Base-by-base conservation (phyloP, 2,888 invertebrate species). In the Zhuqinia jingwanae region DNA sequence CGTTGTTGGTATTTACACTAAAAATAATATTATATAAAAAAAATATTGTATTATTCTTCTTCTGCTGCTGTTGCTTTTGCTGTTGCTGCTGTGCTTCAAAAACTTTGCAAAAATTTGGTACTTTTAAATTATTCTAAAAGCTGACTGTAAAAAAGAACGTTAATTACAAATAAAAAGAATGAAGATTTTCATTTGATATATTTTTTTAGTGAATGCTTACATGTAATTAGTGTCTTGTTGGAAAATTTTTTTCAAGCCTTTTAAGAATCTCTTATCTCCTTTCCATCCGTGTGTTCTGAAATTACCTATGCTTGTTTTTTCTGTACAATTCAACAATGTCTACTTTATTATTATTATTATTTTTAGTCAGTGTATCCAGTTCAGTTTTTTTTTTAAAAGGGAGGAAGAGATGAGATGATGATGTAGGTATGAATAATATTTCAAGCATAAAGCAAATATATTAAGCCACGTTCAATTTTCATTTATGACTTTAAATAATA, bases 161-260 rank as follows among this genome's bases (percentile, higher is more conserved):
- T 73, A 22, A 75, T 75, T 56, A 22, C 25, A 30, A 17, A 45
- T 25, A 63, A 30, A 77, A 58, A 47, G 63, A 56, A 63, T 65
- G 50, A 30, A 68, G 79, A 63, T 30, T 79, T 68, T 65, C 65
- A 53, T 68, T 65, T 70, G 70, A 53, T 68, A 58, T 70, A 70
- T 65, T 79, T 36, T n/a, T 63, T 79, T 79, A 45, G 65, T 79
- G 78, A 85, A 73, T 85, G 60, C 75, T 80, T 68, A 70, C 73
- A 73, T 65, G 80, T 85, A 85, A 85, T 85, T 85, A 80, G 85
- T 75, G 80, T 85, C 85, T 85, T 85, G 68, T 85, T 85, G 60
- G 22, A 80, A 27, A 76, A n/a, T n/a, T n/a, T n/a, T 80, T 80
- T 80, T 76, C 63, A 85, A 63, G 27, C 73, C 68, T 70, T 56